These are phyloP conservation scores for Megalops atlanticus DNA, from an alignment of 2,113 vertebrate species.

Conservation along the genomic window DNA sequence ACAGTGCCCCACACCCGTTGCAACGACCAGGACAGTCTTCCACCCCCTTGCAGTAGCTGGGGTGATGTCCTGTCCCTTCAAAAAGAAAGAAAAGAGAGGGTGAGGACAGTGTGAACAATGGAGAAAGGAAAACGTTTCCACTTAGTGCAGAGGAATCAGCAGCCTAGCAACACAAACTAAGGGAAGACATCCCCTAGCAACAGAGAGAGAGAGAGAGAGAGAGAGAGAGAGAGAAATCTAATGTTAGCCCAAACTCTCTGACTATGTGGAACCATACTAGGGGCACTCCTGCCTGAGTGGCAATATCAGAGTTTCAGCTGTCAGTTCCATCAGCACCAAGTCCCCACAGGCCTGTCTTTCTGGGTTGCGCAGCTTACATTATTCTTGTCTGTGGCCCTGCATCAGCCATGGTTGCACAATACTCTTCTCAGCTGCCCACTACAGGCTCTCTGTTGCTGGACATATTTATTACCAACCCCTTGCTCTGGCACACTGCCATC, in stretches of 20 bases:
- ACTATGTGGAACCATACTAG: not conserved
- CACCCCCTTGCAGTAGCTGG: not conserved
- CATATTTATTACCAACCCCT: not conserved
- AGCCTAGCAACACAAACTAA: constrained; percentile 78
- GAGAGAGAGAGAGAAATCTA: not conserved
- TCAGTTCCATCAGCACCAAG: not conserved
- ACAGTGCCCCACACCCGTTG: not conserved
- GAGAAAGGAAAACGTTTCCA: constrained; percentile 48
- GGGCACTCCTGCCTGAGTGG: not conserved
- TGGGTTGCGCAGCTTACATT: not conserved
- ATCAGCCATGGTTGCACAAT: not conserved
- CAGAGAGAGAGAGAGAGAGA: constrained; percentile 46
- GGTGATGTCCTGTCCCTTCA: too few species aligned
- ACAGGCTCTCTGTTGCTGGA: not conserved
- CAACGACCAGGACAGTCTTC: not conserved
- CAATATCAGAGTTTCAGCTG: not conserved
- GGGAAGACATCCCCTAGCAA: constrained; percentile 73
- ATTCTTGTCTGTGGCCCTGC: not conserved
- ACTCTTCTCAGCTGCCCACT: not conserved
- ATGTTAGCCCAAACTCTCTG: not conserved
- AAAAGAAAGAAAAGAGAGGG: constrained; percentile 33
- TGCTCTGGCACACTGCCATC: not conserved
- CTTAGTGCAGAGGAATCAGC: constrained; percentile 69
- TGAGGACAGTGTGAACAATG: constrained; percentile 29
- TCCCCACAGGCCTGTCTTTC: not conserved